These are phyloP conservation scores for Lepidurus packardi DNA, from an alignment of 1,140 invertebrate species.

Conservation along the genomic window DNA sequence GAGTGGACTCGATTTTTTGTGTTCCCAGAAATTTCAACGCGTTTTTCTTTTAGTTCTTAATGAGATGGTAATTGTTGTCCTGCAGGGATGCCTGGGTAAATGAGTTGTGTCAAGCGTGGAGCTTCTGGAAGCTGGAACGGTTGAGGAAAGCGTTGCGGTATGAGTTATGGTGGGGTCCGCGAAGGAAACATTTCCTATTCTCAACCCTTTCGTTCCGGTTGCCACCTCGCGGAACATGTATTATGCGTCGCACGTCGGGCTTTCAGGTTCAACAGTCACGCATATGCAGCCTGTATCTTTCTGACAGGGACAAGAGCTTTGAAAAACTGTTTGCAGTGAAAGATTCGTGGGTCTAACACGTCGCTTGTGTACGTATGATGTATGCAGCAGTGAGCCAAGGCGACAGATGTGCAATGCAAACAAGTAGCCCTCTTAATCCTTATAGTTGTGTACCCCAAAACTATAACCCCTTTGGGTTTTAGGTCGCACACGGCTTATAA, in stretches of 20 bases:
- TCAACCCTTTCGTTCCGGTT: conserved; percentile 12
- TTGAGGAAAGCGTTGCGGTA: background rate
- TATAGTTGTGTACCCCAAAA: background rate
- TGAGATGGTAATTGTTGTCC: conserved; percentile 18
- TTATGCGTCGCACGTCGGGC: background rate
- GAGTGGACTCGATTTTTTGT: background rate
- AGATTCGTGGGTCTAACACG: background rate
- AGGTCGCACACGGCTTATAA: no score
- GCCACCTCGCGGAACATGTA: background rate
- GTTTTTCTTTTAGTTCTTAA: background rate
- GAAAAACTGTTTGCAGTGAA: background rate
- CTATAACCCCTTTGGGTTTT: background rate
- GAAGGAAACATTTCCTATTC: background rate
- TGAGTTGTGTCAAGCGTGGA: background rate
- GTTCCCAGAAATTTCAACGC: background rate
- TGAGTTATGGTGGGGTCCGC: no score
- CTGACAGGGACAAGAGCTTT: no score
- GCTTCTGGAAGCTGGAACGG: background rate
- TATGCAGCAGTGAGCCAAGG: background rate
- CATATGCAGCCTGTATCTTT: background rate
- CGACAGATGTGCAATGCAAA: conserved; percentile 2
- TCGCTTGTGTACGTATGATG: background rate
- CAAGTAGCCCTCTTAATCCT: background rate
- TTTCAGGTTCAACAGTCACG: background rate
- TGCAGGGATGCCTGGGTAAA: background rate